Evolutionary conservation across 2,113 vertebrate genomes (phyloP).

Genomic region (Ptyas mucosa): DNA sequence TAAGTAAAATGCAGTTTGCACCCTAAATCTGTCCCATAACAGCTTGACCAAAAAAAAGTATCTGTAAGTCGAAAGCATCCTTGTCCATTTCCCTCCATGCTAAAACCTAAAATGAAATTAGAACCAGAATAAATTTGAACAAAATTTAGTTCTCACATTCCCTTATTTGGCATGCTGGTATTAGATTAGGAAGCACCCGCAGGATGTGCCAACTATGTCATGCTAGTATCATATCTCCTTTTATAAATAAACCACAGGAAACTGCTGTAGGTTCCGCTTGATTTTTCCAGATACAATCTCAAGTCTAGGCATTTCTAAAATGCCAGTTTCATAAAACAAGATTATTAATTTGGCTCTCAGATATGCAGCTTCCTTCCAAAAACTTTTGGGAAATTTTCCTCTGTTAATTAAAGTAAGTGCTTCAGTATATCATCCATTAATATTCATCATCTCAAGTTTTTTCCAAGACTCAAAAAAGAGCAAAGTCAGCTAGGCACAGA

Average conservation of each 20-base stretch:
- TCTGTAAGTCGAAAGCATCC: neutral
- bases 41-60: neutral
- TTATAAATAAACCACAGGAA: conserved; percentile 13
- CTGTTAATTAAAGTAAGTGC: conserved; percentile 15
- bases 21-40: neutral
- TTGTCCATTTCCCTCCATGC: neutral
- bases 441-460: neutral
- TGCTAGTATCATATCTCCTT: conserved; percentile 22
- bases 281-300: neutral
- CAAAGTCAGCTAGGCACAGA: neutral
- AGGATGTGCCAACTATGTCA: conserved; percentile 19
- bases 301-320: neutral
- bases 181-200: conserved; percentile 12
- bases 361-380: neutral
- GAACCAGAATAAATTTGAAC: neutral
- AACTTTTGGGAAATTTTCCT: neutral
- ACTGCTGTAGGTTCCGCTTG: neutral
- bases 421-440: neutral
- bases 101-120: neutral
- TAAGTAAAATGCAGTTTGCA: neutral
- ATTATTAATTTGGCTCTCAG: conserved; percentile 23
- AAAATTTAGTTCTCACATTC: neutral
- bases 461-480: conserved; percentile 6
- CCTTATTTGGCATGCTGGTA: conserved; percentile 7
- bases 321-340: conserved; percentile 24